Percentiles rank a stretch among this genome's conserved stretches.
Conservation (phyloP, 2,888 invertebrate genomes). For the Parnassius mnemosyne region DNA sequence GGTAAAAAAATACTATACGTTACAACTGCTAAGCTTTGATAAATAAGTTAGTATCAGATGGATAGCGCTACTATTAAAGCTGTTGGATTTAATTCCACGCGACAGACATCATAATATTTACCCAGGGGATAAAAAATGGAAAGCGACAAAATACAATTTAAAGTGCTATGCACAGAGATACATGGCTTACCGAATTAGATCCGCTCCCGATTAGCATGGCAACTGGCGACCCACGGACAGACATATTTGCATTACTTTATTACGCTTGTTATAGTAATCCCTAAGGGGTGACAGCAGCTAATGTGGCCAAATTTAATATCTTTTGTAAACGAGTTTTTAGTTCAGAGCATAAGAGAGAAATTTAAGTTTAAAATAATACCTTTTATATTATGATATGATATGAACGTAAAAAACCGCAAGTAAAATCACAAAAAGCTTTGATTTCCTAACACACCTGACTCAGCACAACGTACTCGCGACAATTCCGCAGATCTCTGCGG, state of each 20-base stretch:
- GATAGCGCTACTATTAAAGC: constrained; percentile 43
- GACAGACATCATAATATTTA: constrained; percentile 75
- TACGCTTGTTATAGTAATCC: constrained; percentile 72
- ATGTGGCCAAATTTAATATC: constrained; percentile 59
- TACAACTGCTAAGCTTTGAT: background rate
- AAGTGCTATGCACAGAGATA: constrained; percentile 58
- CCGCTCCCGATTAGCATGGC: constrained; percentile 63
- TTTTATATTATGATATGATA: background rate
- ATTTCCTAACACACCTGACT: constrained; percentile 44
- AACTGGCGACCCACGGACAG: constrained; percentile 54
- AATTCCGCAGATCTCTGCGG: constrained; percentile 71
- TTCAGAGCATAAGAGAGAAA: background rate
- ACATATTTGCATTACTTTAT: constrained; percentile 73
- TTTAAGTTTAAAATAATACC: background rate
- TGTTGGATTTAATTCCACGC: constrained; percentile 48
- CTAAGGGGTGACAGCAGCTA: constrained; percentile 61
- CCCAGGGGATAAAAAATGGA: constrained; percentile 66
- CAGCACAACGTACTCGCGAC: constrained; percentile 53
- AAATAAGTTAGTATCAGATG: constrained; percentile 48
- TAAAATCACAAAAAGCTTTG: background rate
- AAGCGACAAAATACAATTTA: constrained; percentile 56
- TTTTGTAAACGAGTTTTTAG: too few species aligned
- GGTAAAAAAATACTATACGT: too few species aligned
- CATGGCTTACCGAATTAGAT: constrained; percentile 61
- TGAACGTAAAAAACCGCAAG: background rate